phyloP scores from a whole-genome alignment of 1,140 invertebrate species.

The Papilio glaucus region DNA sequence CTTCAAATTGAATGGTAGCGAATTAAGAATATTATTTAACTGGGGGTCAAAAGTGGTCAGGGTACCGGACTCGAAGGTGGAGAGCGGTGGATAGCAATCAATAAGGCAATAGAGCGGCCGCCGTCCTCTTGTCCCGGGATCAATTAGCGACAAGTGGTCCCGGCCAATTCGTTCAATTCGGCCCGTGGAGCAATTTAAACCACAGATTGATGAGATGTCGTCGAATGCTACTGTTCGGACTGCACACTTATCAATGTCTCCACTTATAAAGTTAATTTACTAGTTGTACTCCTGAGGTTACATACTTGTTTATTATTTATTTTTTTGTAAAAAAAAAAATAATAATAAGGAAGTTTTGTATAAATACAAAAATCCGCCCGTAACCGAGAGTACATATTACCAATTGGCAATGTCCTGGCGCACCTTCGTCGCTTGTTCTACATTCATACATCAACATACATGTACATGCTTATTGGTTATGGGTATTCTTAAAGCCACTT shows the following conservation, averaged over 20 bases:
- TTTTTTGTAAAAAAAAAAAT: too few species aligned
- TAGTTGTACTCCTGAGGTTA: not conserved
- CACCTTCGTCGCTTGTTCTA: too few species aligned
- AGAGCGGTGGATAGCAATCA: constrained; percentile 33
- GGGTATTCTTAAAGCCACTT: too few species aligned
- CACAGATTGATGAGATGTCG: constrained; percentile 52
- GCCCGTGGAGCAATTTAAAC: constrained; percentile 49
- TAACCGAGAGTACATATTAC: too few species aligned
- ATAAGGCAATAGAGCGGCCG: constrained; percentile 42
- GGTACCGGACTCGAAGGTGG: not conserved
- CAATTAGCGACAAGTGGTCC: constrained; percentile 55
- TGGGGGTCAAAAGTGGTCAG: not conserved
- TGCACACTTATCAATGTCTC: constrained; percentile 16
- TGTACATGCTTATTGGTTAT: too few species aligned
- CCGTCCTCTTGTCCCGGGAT: constrained; percentile 36
- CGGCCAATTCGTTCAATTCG: constrained; percentile 56
- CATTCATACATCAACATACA: too few species aligned
- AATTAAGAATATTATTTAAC: not conserved
- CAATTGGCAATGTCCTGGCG: too few species aligned
- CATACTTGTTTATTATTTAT: not conserved
- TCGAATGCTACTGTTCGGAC: constrained; percentile 6
- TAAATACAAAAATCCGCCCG: too few species aligned
- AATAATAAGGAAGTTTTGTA: too few species aligned
- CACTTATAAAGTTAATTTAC: constrained; percentile 1
- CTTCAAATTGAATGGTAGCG: constrained; percentile 18